phyloP scores from a whole-genome alignment of 2,797 vertebrate species.

The Thamnophis elegans region DNA sequence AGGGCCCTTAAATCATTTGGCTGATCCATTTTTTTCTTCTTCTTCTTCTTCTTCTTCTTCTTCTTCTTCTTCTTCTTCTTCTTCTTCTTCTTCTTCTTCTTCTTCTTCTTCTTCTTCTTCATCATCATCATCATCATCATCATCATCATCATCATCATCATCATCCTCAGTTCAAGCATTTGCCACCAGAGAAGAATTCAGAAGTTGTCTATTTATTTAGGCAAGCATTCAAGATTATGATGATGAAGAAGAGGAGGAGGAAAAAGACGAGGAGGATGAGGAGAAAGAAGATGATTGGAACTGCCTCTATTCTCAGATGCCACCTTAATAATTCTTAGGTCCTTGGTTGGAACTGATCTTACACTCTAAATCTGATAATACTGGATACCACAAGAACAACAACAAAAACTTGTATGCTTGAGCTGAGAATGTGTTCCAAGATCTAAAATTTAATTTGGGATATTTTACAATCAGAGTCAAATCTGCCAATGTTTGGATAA shows the following conservation, averaged over 20 bases:
- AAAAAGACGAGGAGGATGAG: no score
- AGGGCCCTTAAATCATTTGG: slow-evolving; percentile 67
- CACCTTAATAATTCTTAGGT: background rate
- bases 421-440: slow-evolving; percentile 62
- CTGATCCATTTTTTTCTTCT: slow-evolving; percentile 41
- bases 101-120: no score
- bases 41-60: no score
- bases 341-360: background rate
- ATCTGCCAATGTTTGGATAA: background rate
- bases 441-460: slow-evolving; percentile 41
- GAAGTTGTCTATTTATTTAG: slow-evolving; percentile 72
- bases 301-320: background rate
- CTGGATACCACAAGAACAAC: background rate
- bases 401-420: slow-evolving; percentile 46
- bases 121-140: no score
- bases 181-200: slow-evolving; percentile 70
- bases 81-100: no score
- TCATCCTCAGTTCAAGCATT: background rate
- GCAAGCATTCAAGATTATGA: slow-evolving; percentile 35
- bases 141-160: background rate
- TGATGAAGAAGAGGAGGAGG: no score
- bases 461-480: background rate
- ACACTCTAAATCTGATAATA: background rate
- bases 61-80: no score
- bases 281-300: background rate